Conservation (phyloP, 92 coral and sea anemone species). For the Epizoanthus scotinus region DNA sequence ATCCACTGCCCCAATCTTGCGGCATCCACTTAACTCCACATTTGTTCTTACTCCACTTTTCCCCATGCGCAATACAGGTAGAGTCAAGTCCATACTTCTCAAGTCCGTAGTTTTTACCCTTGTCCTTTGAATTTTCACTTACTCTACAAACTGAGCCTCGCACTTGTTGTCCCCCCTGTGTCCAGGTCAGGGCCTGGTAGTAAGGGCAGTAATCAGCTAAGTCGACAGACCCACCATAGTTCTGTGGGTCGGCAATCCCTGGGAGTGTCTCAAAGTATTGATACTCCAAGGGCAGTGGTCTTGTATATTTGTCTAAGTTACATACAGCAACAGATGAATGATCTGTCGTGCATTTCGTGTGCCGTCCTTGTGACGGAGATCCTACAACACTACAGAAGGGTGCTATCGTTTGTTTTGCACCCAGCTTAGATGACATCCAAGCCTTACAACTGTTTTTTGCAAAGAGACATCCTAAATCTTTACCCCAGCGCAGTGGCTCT, state of each 20-base stretch:
- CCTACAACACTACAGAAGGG: constrained; percentile 75
- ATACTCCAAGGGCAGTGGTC: constrained; percentile 67
- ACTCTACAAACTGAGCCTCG: constrained; percentile 79
- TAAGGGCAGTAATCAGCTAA: constrained; percentile 95
- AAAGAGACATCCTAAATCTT: constrained; percentile 85
- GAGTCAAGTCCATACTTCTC: constrained; percentile 68
- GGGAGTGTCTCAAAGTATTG: constrained; percentile 79
- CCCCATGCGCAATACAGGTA: constrained; percentile 77
- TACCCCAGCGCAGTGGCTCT: constrained; percentile 89
- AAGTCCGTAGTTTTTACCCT: constrained; percentile 67
- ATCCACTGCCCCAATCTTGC: constrained; percentile 93
- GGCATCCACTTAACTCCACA: constrained; percentile 75
- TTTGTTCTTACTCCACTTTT: constrained; percentile 64
- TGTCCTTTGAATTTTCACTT: constrained; percentile 47
- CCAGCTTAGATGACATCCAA: constrained; percentile 76
- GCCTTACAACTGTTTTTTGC: constrained; percentile 94
- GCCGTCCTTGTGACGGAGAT: constrained; percentile 38
- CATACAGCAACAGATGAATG: constrained; percentile 80
- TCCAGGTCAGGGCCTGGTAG: constrained; percentile 87
- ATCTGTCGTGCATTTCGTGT: constrained; percentile 74
- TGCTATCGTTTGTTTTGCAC: constrained; percentile 44
- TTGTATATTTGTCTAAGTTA: constrained; percentile 66
- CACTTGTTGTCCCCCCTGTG: constrained; percentile 52
- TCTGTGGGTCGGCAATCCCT: constrained; percentile 50
- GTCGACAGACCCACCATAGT: constrained; percentile 81